Conservation (phyloP, 2,113 vertebrate genomes). For the Pollimyrus isidori region DNA sequence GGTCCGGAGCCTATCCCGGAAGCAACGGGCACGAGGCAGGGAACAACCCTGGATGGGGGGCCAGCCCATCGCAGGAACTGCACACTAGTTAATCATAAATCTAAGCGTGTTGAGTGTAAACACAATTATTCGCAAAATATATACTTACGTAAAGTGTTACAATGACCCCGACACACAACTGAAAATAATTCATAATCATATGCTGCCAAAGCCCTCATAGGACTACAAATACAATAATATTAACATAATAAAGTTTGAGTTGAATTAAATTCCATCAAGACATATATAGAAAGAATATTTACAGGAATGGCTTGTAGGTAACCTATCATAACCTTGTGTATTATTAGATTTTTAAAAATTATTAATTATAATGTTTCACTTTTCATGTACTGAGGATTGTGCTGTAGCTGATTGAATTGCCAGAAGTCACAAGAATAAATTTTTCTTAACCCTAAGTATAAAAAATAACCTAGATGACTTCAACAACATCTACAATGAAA, state of each 20-base stretch:
- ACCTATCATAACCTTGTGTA: background rate
- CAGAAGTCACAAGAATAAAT: background rate
- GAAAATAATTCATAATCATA: background rate
- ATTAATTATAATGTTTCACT: background rate
- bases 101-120: background rate
- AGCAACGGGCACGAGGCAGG: too few relatives aligned
- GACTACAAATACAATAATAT: background rate
- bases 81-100: background rate
- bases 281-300: background rate
- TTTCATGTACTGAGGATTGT: background rate
- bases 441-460: background rate
- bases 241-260: background rate
- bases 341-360: background rate
- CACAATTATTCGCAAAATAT: too few relatives aligned
- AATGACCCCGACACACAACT: background rate
- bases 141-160: background rate
- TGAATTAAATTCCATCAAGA: background rate
- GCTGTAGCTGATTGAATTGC: background rate
- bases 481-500: background rate
- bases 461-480: background rate
- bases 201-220: background rate
- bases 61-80: too few relatives aligned
- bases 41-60: too few relatives aligned
- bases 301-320: background rate
- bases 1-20: too few relatives aligned